These are phyloP conservation scores for Chorisops tibialis DNA, from an alignment of 2,888 invertebrate genomes.

Conservation along the genomic window DNA sequence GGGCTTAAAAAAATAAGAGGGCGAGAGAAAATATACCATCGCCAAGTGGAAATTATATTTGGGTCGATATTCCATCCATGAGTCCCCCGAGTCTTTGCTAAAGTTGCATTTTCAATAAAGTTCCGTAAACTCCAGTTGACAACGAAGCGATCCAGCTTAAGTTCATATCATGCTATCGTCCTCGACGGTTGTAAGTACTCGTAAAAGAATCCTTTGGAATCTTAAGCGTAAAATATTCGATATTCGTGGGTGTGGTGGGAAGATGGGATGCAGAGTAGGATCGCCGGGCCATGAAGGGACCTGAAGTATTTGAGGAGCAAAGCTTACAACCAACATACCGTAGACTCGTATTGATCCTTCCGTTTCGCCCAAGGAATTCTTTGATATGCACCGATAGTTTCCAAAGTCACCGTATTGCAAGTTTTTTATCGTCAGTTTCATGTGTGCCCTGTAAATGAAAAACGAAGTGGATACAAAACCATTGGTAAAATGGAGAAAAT, in stretches of 20 bases:
- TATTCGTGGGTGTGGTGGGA: background rate
- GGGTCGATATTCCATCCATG: no score
- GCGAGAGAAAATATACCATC: no score
- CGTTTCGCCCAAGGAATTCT: constrained; percentile 89
- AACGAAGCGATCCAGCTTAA: no score
- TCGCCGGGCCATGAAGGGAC: no score
- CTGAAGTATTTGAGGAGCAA: no score
- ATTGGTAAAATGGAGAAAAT: no score
- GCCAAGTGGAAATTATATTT: no score
- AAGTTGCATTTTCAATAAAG: constrained; percentile 29
- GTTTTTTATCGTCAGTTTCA: constrained; percentile 83
- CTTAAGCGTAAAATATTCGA: no score
- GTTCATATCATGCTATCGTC: no score
- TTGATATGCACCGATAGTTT: constrained; percentile 88
- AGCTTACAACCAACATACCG: constrained; percentile 58
- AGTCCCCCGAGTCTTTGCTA: constrained; percentile 15
- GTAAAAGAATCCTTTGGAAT: no score
- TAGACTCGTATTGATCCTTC: constrained; percentile 89
- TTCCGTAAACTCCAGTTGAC: background rate
- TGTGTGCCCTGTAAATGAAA: constrained; percentile 63
- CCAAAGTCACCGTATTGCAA: constrained; percentile 82
- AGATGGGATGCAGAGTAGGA: background rate
- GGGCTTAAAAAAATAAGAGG: background rate
- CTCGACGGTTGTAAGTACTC: no score
- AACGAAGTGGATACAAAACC: background rate